Evolutionary conservation across 2,888 invertebrate genomes (phyloP).

Genomic region (Monopis laevigella): DNA sequence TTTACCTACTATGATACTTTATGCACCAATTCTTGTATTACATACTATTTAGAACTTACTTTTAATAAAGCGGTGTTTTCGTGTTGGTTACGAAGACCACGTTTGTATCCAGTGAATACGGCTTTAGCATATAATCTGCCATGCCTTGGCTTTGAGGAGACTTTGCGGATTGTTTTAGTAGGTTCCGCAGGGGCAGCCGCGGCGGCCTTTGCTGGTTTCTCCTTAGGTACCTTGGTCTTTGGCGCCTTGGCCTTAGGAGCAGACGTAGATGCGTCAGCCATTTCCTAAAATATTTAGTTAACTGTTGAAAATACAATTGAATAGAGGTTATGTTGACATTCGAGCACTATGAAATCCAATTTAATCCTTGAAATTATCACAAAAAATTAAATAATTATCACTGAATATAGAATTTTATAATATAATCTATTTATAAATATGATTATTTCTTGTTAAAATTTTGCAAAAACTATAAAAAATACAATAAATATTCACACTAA

Average conservation of each 20-base stretch:
- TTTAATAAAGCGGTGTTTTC: slow-evolving; percentile 96
- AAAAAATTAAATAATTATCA: slow-evolving; percentile 17
- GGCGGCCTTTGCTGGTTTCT: slow-evolving; percentile 62
- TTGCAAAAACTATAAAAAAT: too few relatives aligned
- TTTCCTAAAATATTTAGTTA: slow-evolving; percentile 46
- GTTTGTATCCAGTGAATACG: slow-evolving; percentile 94
- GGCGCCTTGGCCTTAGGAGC: slow-evolving; percentile 63
- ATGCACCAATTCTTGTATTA: too few relatives aligned
- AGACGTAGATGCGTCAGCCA: slow-evolving; percentile 71
- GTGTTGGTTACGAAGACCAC: slow-evolving; percentile 96
- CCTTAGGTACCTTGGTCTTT: slow-evolving; percentile 67
- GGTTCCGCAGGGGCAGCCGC: slow-evolving; percentile 65
- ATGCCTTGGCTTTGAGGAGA: slow-evolving; percentile 69
- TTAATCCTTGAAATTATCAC: slow-evolving; percentile 31
- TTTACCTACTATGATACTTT: too few relatives aligned
- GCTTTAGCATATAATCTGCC: slow-evolving; percentile 97
- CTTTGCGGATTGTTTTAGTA: slow-evolving; percentile 57
- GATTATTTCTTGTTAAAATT: slow-evolving; percentile 27
- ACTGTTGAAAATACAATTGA: neutral
- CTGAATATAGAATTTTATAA: neutral
- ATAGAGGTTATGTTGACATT: slow-evolving; percentile 60
- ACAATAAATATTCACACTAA: slow-evolving; percentile 37
- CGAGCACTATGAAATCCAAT: slow-evolving; percentile 34
- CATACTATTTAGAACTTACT: too few relatives aligned
- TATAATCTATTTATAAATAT: slow-evolving; percentile 15